Percentiles rank a stretch among this genome's conserved stretches.
These are phyloP conservation scores for Acromyrmex echinatior DNA, from an alignment of 1,140 invertebrate species.

Conservation along the genomic window DNA sequence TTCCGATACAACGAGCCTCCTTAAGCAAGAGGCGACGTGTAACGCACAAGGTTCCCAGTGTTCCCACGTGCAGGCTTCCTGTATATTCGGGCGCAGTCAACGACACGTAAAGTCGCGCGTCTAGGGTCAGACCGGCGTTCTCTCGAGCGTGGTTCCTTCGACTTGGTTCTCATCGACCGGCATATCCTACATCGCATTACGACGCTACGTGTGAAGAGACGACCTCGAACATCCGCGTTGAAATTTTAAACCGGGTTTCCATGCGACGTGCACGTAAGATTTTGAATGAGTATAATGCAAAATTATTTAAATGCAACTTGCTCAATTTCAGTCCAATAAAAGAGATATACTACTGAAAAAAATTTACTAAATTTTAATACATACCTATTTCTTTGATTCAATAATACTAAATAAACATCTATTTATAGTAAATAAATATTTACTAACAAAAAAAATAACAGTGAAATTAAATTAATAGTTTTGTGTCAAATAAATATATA, in stretches of 20 bases:
- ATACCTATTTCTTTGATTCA: no score
- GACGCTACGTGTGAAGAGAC: conserved; percentile 46
- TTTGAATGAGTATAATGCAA: background rate
- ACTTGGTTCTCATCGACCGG: conserved; percentile 71
- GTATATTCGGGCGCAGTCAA: conserved; percentile 75
- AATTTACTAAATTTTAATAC: no score
- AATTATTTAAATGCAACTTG: conserved; percentile 19
- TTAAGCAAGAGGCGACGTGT: conserved; percentile 60
- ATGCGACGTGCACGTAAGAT: conserved; percentile 1
- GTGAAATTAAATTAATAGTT: no score
- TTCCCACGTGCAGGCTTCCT: conserved; percentile 75
- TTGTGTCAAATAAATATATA: no score
- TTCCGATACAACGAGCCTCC: conserved; percentile 65
- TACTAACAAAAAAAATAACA: no score
- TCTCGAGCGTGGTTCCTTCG: conserved; percentile 72
- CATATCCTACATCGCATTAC: conserved; percentile 38
- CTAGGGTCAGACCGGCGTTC: conserved; percentile 72
- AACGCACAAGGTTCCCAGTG: conserved; percentile 64
- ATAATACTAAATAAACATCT: no score
- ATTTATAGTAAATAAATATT: no score
- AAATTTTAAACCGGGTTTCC: conserved; percentile 62
- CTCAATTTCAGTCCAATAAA: background rate
- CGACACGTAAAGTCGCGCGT: conserved; percentile 75
- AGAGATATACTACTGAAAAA: no score
- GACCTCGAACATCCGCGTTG: conserved; percentile 59